These are phyloP conservation scores for Colossoma macropomum DNA, from an alignment of 2,113 vertebrate genomes.

Conservation along the genomic window DNA sequence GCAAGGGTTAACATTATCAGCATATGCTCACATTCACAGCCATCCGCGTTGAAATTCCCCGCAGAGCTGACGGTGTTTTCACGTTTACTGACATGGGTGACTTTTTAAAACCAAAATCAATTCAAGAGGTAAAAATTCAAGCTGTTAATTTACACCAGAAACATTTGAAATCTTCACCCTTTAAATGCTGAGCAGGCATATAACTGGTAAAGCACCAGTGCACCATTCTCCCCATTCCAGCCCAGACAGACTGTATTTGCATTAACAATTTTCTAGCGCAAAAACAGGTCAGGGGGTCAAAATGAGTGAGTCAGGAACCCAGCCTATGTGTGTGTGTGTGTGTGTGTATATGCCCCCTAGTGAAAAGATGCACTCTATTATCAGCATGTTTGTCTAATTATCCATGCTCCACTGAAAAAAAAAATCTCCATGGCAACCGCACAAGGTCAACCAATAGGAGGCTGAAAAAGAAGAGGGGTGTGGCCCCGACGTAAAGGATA, in stretches of 20 bases:
- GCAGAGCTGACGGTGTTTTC: background rate
- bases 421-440: conserved; percentile 77
- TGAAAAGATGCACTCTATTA: conserved; percentile 64
- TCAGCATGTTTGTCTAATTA: conserved; percentile 67
- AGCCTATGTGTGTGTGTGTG: background rate
- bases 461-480: conserved; percentile 51
- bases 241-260: background rate
- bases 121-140: background rate
- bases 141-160: background rate
- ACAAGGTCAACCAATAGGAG: conserved; percentile 78
- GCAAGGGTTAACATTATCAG: background rate
- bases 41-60: background rate
- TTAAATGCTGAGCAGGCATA: background rate
- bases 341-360: conserved; percentile 52
- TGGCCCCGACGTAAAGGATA: conserved; percentile 57
- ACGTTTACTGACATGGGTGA: background rate
- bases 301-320: conserved; percentile 4
- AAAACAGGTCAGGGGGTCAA: conserved; percentile 15
- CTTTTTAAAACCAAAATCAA: background rate
- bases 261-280: background rate
- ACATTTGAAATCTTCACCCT: background rate
- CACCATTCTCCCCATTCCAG: background rate
- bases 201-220: background rate
- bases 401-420: conserved; percentile 68
- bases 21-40: background rate